Evolutionary conservation across 2,797 vertebrate genomes (phyloP), one percentile per base, ranked within the genome.

Genomic region (Myripristis jacobus): DNA sequence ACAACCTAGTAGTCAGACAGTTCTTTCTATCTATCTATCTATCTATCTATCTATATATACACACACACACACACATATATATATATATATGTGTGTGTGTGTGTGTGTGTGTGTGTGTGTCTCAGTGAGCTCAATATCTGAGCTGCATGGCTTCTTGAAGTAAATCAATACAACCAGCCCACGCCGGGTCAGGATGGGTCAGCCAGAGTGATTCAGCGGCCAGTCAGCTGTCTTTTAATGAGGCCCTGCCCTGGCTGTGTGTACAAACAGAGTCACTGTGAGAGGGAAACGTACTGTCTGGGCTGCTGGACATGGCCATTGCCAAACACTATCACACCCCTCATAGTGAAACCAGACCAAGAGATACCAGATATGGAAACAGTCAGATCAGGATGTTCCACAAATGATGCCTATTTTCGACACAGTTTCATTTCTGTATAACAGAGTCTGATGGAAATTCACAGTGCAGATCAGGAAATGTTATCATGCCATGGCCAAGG

Each of bases 261-360:
- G 65, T 74, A 58, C 62, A 77, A 81, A 79, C 60, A 50, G 63
- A 83, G 77, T 82, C 66, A 62, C 50, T 71, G 67, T 66, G 73
- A 84, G 64, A 55, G 70, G 84, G 79, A 91, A 86, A 83, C 82
- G 22, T 71, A 64, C 58, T 87, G 82, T 89, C 87, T 89, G 77
- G 73, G 78, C 31, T 70, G 54, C 63, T 41, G 18, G 60, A 56
- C 58, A 57, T 11, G 55, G 53, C 68, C 77, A 70, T 66, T 77
- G 80, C 79, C 44, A 73, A 82, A 86, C 71, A 82, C 73, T 50
- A 75, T 79, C 62, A 75, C 73, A 69, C 51, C 63, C 58, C 57
- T 91, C 86, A 91, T 88, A 86, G 70, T 75, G 91, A 92, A 92
- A 93, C 90, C 83, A 93, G 91, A 92, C 85, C 84, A 75, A 86